phyloP scores from a whole-genome alignment of 2,888 invertebrate species.

The Gonocerus acuteangulatus region DNA sequence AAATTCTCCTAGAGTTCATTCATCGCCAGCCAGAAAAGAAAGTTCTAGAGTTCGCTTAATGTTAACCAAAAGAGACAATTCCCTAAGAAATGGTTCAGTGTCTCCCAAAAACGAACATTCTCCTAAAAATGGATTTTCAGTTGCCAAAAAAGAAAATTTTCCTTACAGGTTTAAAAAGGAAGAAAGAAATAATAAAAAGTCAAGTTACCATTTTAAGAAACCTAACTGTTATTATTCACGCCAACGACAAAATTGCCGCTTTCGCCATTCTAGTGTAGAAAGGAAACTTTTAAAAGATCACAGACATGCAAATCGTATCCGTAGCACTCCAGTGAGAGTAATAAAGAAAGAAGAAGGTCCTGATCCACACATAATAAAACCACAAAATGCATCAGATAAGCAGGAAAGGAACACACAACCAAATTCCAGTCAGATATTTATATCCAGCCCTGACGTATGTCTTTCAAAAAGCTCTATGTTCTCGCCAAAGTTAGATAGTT shows the following conservation, averaged over 20 bases:
- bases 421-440: too few species aligned
- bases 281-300: slow-evolving; percentile 12
- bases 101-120: too few species aligned
- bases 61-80: too few species aligned
- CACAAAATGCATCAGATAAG: background rate
- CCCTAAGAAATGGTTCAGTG: too few species aligned
- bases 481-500: too few species aligned
- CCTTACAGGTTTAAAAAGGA: background rate
- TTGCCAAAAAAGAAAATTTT: slow-evolving; percentile 3
- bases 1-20: too few species aligned
- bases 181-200: background rate
- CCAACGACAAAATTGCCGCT: background rate
- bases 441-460: too few species aligned
- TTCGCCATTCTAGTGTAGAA: slow-evolving; percentile 15
- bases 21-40: too few species aligned
- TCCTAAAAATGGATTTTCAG: too few species aligned
- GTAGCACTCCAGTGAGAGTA: background rate
- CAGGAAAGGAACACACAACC: background rate
- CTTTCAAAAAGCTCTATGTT: too few species aligned
- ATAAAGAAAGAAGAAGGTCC: background rate
- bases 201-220: background rate
- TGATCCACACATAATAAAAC: background rate
- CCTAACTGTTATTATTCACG: background rate
- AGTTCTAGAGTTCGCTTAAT: too few species aligned
- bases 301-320: background rate